Evolutionary conservation across 1,140 invertebrate genomes (phyloP).

Genomic region (Drosophila yakuba): DNA sequence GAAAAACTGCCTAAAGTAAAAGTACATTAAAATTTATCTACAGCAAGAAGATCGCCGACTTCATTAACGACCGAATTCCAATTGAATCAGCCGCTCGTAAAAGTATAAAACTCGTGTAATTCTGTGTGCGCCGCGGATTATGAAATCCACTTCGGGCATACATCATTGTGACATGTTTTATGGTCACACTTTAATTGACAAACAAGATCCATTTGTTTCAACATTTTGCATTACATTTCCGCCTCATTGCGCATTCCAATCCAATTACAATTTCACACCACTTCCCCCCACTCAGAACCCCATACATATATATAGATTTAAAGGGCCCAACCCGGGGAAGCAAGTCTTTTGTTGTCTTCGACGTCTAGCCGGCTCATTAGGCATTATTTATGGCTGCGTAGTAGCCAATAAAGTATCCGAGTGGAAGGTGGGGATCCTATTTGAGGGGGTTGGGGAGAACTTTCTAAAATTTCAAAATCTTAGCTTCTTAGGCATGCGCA

Average conservation of each 20-base stretch:
- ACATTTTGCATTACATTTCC: constrained; percentile 63
- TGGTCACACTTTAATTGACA: constrained; percentile 58
- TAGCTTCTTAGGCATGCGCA: constrained; percentile 81
- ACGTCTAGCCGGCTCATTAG: constrained; percentile 67
- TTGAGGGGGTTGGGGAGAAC: constrained; percentile 32
- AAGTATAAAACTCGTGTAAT: constrained; percentile 29
- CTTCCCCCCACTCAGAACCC: constrained; percentile 1
- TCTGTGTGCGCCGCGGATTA: constrained; percentile 25
- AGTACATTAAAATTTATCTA: neutral
- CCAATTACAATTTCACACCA: constrained; percentile 76
- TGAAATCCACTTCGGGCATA: constrained; percentile 43
- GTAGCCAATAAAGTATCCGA: constrained; percentile 70
- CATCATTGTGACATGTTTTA: constrained; percentile 57
- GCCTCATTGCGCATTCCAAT: constrained; percentile 73
- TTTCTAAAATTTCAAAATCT: constrained; percentile 79
- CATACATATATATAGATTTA: neutral
- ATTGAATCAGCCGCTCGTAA: constrained; percentile 39
- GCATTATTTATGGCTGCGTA: constrained; percentile 73
- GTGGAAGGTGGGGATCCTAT: constrained; percentile 12
- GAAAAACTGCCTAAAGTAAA: neutral
- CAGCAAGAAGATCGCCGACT: constrained; percentile 3
- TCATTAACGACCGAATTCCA: constrained; percentile 21
- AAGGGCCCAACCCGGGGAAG: constrained; percentile 25
- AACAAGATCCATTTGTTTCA: constrained; percentile 56
- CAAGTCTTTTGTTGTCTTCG: constrained; percentile 48